phyloP scores from a whole-genome alignment of 2,113 vertebrate species.

The Oryzias melastigma region DNA sequence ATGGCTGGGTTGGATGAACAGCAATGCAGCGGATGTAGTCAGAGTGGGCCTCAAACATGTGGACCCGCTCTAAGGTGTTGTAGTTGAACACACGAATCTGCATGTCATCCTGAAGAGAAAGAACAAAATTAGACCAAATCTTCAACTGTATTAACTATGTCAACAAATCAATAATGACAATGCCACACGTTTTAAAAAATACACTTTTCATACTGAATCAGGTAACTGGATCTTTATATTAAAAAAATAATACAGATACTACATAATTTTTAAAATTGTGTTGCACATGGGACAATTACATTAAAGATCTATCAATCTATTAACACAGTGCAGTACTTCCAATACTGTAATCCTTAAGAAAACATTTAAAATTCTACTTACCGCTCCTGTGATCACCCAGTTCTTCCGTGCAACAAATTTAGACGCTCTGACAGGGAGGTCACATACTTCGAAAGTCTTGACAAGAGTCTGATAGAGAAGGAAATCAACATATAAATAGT shows the following conservation, averaged over 20 bases:
- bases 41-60: conserved; percentile 98
- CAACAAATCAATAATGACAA: background rate
- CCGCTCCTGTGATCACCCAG: conserved; percentile 98
- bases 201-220: background rate
- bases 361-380: conserved; percentile 70
- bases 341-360: background rate
- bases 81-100: conserved; percentile 99
- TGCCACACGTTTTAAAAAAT: background rate
- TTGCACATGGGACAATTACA: too few species aligned
- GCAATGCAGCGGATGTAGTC: conserved; percentile 99
- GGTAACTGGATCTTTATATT: background rate
- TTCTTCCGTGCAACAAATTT: conserved; percentile 99
- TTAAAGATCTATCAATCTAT: too few species aligned
- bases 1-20: conserved; percentile 97
- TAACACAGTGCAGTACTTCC: background rate
- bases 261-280: too few species aligned
- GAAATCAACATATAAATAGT: background rate
- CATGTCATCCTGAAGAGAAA: conserved; percentile 90
- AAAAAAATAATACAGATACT: too few species aligned
- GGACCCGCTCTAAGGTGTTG: conserved; percentile 96
- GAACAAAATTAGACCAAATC: background rate
- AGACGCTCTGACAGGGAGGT: conserved; percentile 96
- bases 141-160: background rate
- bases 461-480: conserved; percentile 84
- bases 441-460: conserved; percentile 98